phyloP scores from a whole-genome alignment of 1,140 invertebrate species.

The Drosophila tristis region DNA sequence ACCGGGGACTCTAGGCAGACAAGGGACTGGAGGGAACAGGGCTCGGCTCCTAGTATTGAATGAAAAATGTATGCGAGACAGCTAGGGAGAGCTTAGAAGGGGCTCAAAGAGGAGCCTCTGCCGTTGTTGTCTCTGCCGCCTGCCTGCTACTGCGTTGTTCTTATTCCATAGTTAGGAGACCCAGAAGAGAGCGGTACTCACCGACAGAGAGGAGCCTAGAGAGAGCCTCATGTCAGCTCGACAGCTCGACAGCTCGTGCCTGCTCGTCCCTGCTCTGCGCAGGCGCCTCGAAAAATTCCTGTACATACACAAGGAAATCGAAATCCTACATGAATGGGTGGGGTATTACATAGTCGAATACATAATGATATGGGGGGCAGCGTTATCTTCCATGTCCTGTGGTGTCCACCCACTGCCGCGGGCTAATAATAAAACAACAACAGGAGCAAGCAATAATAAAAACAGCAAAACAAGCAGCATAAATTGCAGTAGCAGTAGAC shows the following conservation, averaged over 20 bases:
- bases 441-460: constrained; percentile 2
- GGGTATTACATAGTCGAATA: constrained; percentile 7
- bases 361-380: constrained; percentile 22
- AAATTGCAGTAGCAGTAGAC: constrained; percentile 43
- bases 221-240: too few relatives aligned
- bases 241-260: too few relatives aligned
- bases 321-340: constrained; percentile 10
- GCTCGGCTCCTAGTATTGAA: constrained; percentile 66
- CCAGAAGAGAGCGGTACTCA: too few relatives aligned
- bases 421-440: constrained; percentile 40
- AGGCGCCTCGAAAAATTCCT: constrained; percentile 51
- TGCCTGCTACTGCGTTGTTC: too few relatives aligned
- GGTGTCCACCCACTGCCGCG: constrained; percentile 70
- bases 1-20: constrained; percentile 13
- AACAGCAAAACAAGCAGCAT: constrained; percentile 40
- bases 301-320: constrained; percentile 19
- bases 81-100: constrained; percentile 1
- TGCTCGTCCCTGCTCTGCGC: constrained; percentile 8
- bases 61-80: constrained; percentile 68
- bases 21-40: constrained; percentile 12
- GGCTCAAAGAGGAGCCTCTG: too few relatives aligned
- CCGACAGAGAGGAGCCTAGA: too few relatives aligned
- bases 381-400: constrained; percentile 47
- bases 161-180: not conserved
- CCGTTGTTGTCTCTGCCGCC: too few relatives aligned